Percentiles rank a stretch among this genome's conserved stretches.
Evolutionary conservation across 2,888 invertebrate genomes (phyloP).

Genomic region (Trissolcus japonicus): DNA sequence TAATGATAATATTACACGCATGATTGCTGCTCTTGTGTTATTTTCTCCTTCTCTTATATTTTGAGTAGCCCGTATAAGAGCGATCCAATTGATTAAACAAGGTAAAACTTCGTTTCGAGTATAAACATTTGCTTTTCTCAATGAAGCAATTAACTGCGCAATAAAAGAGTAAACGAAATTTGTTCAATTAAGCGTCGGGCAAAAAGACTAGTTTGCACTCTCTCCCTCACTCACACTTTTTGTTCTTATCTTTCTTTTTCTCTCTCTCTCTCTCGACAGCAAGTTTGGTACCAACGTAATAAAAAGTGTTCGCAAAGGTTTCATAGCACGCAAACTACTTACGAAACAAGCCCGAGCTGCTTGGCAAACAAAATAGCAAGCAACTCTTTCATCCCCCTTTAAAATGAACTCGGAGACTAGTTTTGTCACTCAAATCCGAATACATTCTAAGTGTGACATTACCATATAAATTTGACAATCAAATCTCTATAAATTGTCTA

Average conservation of each 20-base stretch:
- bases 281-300: constrained; percentile 5
- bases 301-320: constrained; percentile 16
- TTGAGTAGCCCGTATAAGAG: no score
- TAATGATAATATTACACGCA: constrained; percentile 22
- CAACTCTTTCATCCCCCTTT: constrained; percentile 3
- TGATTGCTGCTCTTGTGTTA: not conserved
- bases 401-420: constrained; percentile 13
- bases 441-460: constrained; percentile 7
- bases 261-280: not conserved
- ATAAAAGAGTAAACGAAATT: no score
- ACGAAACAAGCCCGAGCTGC: constrained; percentile 8
- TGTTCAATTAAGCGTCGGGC: no score
- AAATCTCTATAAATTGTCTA: constrained; percentile 31
- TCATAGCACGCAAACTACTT: constrained; percentile 13
- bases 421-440: constrained; percentile 2
- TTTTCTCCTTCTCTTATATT: no score
- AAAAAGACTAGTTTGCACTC: no score
- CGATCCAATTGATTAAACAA: no score
- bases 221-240: not conserved
- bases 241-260: not conserved
- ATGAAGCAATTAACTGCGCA: no score
- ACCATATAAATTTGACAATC: constrained; percentile 35
- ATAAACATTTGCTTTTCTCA: no score
- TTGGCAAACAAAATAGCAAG: constrained; percentile 14
- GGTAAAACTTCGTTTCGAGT: no score